Evolutionary conservation across 2,888 invertebrate species (phyloP).

Genomic region (Yponomeuta sedellus): DNA sequence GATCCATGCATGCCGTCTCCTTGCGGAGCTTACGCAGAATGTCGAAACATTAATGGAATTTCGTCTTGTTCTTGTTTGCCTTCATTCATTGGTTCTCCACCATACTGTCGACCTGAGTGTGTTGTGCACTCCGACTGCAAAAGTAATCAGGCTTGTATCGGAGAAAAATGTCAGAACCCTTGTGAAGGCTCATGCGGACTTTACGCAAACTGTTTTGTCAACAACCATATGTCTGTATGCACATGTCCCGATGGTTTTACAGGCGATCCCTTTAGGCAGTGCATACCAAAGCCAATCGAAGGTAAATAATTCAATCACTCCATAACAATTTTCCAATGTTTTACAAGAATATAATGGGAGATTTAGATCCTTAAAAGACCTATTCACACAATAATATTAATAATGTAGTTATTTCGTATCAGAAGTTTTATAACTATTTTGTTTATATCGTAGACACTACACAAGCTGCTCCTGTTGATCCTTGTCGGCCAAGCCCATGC

Average conservation of each 20-base stretch:
- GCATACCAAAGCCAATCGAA: slow-evolving; percentile 70
- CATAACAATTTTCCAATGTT: no score
- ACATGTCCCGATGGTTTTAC: slow-evolving; percentile 80
- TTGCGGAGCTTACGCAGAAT: slow-evolving; percentile 85
- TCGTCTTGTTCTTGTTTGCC: slow-evolving; percentile 83
- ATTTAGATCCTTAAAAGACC: not conserved
- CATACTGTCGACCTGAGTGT: slow-evolving; percentile 80
- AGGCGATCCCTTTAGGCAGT: slow-evolving; percentile 84
- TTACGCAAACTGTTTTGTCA: slow-evolving; percentile 80
- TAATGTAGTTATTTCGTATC: no score
- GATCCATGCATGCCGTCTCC: slow-evolving; percentile 85
- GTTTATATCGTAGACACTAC: slow-evolving; percentile 35
- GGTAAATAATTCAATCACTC: slow-evolving; percentile 34
- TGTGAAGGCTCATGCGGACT: slow-evolving; percentile 82
- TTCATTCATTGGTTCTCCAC: slow-evolving; percentile 80
- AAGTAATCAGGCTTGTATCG: slow-evolving; percentile 79
- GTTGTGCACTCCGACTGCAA: slow-evolving; percentile 80
- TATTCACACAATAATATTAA: no score
- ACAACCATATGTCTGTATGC: slow-evolving; percentile 84
- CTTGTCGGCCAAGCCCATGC: slow-evolving; percentile 80
- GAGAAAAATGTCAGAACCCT: slow-evolving; percentile 82
- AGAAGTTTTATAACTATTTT: slow-evolving; percentile 9
- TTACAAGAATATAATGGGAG: no score
- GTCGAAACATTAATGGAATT: slow-evolving; percentile 81
- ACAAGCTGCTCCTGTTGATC: slow-evolving; percentile 48